phyloP scores from a whole-genome alignment of 2,113 vertebrate species.

The Anolis carolinensis region DNA sequence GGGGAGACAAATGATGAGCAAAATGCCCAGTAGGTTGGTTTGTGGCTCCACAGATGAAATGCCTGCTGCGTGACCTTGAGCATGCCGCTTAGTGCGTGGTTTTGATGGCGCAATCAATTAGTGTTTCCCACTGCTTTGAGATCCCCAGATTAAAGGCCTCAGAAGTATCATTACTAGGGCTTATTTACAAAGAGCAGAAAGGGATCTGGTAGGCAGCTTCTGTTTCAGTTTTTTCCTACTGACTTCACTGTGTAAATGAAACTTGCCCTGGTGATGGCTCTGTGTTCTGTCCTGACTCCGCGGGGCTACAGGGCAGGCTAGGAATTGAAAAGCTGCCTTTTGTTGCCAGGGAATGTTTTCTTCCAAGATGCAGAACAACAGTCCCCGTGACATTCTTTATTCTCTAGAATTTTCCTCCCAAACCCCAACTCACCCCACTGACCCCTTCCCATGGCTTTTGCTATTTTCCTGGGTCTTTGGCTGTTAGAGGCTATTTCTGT shows the following conservation, averaged over 20 bases:
- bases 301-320: too few species aligned
- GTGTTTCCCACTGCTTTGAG: slow-evolving; percentile 53
- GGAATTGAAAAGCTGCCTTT: too few species aligned
- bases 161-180: slow-evolving; percentile 7
- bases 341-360: too few species aligned
- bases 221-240: slow-evolving; percentile 21
- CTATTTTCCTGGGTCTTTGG: too few species aligned
- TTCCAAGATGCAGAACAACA: too few species aligned
- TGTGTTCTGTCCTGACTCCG: background rate
- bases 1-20: background rate
- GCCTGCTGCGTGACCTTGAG: slow-evolving; percentile 46
- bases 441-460: too few species aligned
- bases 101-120: slow-evolving; percentile 28
- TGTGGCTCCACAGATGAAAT: background rate
- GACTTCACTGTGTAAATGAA: slow-evolving; percentile 16
- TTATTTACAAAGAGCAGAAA: slow-evolving; percentile 33
- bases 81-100: background rate
- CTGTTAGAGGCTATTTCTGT: too few species aligned
- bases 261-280: background rate
- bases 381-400: too few species aligned
- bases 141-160: slow-evolving; percentile 32
- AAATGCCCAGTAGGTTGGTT: background rate
- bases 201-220: slow-evolving; percentile 27
- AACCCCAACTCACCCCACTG: too few species aligned
- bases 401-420: too few species aligned